These are phyloP conservation scores for Pharmacophagus antenor DNA, from an alignment of 2,888 invertebrate genomes.

Conservation along the genomic window DNA sequence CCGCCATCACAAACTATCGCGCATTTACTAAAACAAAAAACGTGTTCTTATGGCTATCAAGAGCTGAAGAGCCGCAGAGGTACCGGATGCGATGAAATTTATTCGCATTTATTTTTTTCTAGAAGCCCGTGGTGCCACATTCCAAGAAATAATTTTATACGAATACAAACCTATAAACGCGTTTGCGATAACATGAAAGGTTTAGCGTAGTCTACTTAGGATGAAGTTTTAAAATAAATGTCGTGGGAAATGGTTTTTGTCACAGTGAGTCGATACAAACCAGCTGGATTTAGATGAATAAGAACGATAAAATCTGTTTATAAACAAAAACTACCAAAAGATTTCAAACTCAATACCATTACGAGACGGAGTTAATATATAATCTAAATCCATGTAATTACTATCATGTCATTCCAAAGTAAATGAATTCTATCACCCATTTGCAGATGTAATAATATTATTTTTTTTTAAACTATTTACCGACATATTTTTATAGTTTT, in stretches of 20 bases:
- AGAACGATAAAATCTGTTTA: background rate
- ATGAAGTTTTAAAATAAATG: background rate
- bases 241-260: no score
- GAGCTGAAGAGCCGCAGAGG: constrained; percentile 71
- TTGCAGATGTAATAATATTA: no score
- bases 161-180: constrained; percentile 28
- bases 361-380: no score
- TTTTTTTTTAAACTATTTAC: no score
- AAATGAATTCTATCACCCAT: background rate
- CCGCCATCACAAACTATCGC: constrained; percentile 76
- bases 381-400: no score
- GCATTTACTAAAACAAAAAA: constrained; percentile 78
- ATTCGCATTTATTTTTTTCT: constrained; percentile 67
- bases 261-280: no score
- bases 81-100: constrained; percentile 79
- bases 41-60: constrained; percentile 76
- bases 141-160: constrained; percentile 47
- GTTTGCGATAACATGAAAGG: background rate
- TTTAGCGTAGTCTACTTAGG: background rate
- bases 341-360: no score
- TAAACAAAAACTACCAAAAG: background rate
- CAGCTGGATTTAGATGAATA: no score
- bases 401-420: background rate
- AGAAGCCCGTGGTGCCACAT: constrained; percentile 65
- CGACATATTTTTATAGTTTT: no score